These are phyloP conservation scores for Rhyacophila evoluta DNA, from an alignment of 2,888 invertebrate genomes.

Conservation along the genomic window DNA sequence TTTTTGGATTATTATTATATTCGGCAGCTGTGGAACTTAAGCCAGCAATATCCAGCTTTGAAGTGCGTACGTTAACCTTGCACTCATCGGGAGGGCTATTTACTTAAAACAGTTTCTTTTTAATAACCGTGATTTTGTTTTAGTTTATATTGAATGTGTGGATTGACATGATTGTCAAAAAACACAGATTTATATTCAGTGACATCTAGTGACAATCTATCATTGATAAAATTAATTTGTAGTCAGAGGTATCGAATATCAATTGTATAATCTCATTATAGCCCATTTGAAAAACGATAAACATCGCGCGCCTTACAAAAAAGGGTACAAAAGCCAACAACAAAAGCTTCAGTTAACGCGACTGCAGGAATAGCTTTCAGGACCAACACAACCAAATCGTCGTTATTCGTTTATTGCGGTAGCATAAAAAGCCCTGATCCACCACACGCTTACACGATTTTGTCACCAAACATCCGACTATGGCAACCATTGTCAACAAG, in stretches of 20 bases:
- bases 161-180: no score
- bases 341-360: neutral
- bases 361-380: neutral
- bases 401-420: neutral
- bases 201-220: neutral
- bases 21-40: no score
- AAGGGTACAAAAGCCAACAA: neutral
- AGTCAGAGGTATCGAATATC: neutral
- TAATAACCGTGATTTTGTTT: no score
- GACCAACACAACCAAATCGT: neutral
- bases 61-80: no score
- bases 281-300: conserved; percentile 7
- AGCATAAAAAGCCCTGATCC: neutral
- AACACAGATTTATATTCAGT: neutral
- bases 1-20: no score
- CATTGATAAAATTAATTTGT: neutral
- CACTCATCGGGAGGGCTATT: no score
- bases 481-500: neutral
- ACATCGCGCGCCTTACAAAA: neutral
- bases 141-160: no score
- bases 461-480: neutral
- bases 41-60: no score
- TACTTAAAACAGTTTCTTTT: no score
- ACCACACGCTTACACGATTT: neutral
- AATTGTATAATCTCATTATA: conserved; percentile 8